phyloP scores from a whole-genome alignment of 64 coral and sea anemone species.

The Orbicella faveolata region DNA sequence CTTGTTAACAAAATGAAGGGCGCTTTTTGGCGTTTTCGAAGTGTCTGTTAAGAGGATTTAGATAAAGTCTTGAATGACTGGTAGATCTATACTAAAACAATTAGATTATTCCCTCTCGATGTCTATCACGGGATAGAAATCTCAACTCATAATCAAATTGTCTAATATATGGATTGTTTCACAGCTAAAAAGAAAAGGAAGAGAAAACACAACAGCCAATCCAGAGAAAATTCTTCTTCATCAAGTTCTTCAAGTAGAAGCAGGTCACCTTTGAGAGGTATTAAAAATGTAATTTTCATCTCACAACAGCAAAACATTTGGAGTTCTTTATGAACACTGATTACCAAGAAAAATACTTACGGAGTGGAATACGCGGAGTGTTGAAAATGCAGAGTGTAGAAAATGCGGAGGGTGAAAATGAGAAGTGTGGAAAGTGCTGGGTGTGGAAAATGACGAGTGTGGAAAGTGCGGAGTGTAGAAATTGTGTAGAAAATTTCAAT shows the following conservation, averaged over 20 bases:
- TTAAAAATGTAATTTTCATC: background rate
- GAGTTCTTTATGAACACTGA: background rate
- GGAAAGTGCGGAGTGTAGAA: too few relatives aligned
- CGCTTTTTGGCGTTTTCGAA: background rate
- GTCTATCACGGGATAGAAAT: too few relatives aligned
- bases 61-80: too few relatives aligned
- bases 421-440: too few relatives aligned
- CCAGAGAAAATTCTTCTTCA: constrained; percentile 57
- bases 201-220: constrained; percentile 17
- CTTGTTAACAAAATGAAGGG: background rate
- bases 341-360: background rate
- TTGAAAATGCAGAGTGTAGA: too few relatives aligned
- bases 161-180: background rate
- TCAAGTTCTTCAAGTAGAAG: constrained; percentile 42
- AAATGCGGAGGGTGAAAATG: too few relatives aligned
- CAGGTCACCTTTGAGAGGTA: constrained; percentile 50
- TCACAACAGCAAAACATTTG: background rate
- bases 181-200: constrained; percentile 53
- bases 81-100: too few relatives aligned
- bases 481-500: too few relatives aligned
- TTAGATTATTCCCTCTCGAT: too few relatives aligned
- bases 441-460: too few relatives aligned
- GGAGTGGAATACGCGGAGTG: too few relatives aligned
- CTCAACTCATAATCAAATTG: too few relatives aligned
- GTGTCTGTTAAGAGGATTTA: background rate